Evolutionary conservation across 2,797 vertebrate genomes (phyloP).

Genomic region (Liparis tanakae): DNA sequence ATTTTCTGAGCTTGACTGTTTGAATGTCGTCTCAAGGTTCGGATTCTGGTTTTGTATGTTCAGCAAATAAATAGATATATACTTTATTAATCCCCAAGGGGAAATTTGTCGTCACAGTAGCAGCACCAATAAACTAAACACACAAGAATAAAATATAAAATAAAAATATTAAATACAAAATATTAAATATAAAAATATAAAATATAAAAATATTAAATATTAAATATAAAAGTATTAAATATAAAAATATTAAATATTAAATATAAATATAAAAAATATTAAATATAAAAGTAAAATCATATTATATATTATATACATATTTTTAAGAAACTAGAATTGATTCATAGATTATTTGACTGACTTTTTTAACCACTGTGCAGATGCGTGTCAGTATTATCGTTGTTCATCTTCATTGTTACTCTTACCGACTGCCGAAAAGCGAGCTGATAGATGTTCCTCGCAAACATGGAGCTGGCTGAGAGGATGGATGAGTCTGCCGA

Average conservation of each 20-base stretch:
- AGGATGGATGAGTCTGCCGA: constrained; percentile 98
- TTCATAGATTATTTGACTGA: constrained; percentile 30
- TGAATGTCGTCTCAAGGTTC: neutral
- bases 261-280: too few species aligned
- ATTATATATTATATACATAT: too few species aligned
- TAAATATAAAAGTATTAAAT: too few species aligned
- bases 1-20: neutral
- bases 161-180: too few species aligned
- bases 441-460: constrained; percentile 95
- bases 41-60: neutral
- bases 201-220: too few species aligned
- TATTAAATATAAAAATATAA: too few species aligned
- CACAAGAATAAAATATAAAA: too few species aligned
- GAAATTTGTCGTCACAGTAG: too few species aligned
- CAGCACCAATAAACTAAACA: too few species aligned
- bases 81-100: too few species aligned
- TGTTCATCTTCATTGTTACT: constrained; percentile 12
- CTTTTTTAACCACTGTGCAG: constrained; percentile 9
- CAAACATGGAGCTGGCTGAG: constrained; percentile 99
- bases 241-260: too few species aligned
- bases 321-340: constrained; percentile 31
- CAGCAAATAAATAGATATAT: neutral
- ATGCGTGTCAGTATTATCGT: constrained; percentile 1
- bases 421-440: constrained; percentile 97
- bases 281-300: too few species aligned